Conservation (phyloP, 2,113 vertebrate species). For the Alethe diademata region DNA sequence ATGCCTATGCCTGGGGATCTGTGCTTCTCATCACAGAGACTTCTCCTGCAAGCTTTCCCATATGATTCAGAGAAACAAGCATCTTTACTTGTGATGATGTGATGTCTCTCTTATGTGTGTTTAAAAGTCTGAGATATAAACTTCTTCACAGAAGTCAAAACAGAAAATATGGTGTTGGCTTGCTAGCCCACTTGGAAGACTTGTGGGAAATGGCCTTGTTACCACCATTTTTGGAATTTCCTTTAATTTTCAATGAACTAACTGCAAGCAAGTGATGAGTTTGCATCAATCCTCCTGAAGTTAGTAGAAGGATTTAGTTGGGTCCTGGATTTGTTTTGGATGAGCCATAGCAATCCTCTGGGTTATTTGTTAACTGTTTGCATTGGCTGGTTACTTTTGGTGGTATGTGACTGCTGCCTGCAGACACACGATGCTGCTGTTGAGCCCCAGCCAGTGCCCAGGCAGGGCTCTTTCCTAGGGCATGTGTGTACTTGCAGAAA, state of each 20-base stretch:
- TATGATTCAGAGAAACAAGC: not conserved
- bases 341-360: not conserved
- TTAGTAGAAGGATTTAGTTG: not conserved
- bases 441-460: not conserved
- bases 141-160: not conserved
- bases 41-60: not conserved
- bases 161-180: not conserved
- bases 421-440: not conserved
- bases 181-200: not conserved
- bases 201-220: not conserved
- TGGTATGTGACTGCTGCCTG: not conserved
- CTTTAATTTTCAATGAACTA: not conserved
- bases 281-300: not conserved
- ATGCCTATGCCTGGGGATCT: rapidly evolving
- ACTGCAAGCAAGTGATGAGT: not conserved
- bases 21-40: not conserved
- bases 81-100: not conserved
- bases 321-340: not conserved
- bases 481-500: conserved; percentile 8
- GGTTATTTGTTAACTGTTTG: not conserved
- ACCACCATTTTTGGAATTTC: not conserved
- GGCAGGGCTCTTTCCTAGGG: not conserved
- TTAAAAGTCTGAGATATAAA: not conserved
- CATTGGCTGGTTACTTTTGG: not conserved
- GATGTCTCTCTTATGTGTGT: not conserved